These are phyloP conservation scores for Osedax frankpressi DNA, from an alignment of 2,888 invertebrate genomes.

Conservation along the genomic window DNA sequence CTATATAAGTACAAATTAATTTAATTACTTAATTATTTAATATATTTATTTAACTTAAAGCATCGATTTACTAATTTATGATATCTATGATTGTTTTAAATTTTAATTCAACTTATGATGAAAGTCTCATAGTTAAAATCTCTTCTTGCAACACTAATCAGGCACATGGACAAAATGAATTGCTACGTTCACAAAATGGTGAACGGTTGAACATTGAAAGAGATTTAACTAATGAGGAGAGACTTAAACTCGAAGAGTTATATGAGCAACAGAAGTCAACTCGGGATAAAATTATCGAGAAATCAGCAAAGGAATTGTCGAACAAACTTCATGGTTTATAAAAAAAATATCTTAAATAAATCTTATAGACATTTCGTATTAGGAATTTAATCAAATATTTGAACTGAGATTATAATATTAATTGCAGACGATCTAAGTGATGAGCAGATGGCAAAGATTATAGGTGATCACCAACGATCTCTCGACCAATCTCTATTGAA, in stretches of 20 bases:
- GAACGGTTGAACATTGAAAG: slow-evolving; percentile 36
- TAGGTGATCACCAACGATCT: slow-evolving; percentile 34
- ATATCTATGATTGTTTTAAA: no score
- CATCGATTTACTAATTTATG: neutral
- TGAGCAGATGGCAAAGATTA: slow-evolving; percentile 32
- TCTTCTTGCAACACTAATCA: no score
- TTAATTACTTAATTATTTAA: no score
- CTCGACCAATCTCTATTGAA: slow-evolving; percentile 32
- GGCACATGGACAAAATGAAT: slow-evolving; percentile 28
- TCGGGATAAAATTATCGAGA: slow-evolving; percentile 29
- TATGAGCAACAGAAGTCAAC: slow-evolving; percentile 32
- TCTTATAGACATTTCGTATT: no score
- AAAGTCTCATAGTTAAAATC: no score
- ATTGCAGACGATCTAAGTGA: slow-evolving; percentile 29
- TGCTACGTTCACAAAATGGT: slow-evolving; percentile 36
- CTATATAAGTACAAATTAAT: no score
- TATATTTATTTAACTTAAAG: no score
- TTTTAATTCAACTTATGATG: no score
- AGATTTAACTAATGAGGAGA: slow-evolving; percentile 35
- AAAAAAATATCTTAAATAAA: no score
- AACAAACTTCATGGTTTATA: slow-evolving; percentile 39
- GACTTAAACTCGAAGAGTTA: slow-evolving; percentile 30
- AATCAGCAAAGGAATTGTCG: slow-evolving; percentile 31
- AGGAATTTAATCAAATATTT: neutral
- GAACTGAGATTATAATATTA: neutral